phyloP scores from a whole-genome alignment of 2,888 invertebrate species.

The Heliconius aoede region DNA sequence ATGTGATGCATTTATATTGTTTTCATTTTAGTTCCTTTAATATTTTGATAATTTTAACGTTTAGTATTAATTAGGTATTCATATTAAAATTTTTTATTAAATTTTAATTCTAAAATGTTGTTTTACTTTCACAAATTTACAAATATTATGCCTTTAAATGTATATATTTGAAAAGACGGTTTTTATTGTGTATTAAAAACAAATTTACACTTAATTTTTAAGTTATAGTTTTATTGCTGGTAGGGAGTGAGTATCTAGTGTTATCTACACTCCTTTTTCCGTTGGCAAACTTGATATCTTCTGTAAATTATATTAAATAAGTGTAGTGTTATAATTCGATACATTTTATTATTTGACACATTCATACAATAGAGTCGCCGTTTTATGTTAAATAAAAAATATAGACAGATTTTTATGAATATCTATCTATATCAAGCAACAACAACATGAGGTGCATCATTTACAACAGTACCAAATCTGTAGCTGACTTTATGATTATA shows the following conservation, averaged over 20 bases:
- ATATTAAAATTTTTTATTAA: background rate
- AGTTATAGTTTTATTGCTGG: no score
- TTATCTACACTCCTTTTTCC: no score
- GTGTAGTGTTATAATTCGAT: background rate
- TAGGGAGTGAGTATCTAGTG: no score
- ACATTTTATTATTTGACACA: no score
- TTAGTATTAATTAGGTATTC: background rate
- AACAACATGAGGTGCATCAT: slow-evolving; percentile 50
- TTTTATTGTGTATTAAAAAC: no score
- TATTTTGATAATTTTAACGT: background rate
- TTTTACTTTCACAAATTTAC: background rate
- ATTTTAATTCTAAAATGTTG: background rate
- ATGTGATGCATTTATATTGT: no score
- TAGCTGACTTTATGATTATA: slow-evolving; percentile 89
- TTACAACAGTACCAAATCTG: slow-evolving; percentile 83
- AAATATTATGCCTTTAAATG: no score
- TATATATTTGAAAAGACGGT: no score
- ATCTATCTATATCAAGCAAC: slow-evolving; percentile 16
- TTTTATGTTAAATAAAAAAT: background rate
- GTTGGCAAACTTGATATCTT: no score
- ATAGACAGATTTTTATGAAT: background rate
- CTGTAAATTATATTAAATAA: background rate
- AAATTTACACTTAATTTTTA: no score
- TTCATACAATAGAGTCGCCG: background rate
- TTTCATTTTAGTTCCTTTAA: background rate